phyloP scores from a whole-genome alignment of 2,888 invertebrate genomes.

The Ommatoiulus sabulosus region DNA sequence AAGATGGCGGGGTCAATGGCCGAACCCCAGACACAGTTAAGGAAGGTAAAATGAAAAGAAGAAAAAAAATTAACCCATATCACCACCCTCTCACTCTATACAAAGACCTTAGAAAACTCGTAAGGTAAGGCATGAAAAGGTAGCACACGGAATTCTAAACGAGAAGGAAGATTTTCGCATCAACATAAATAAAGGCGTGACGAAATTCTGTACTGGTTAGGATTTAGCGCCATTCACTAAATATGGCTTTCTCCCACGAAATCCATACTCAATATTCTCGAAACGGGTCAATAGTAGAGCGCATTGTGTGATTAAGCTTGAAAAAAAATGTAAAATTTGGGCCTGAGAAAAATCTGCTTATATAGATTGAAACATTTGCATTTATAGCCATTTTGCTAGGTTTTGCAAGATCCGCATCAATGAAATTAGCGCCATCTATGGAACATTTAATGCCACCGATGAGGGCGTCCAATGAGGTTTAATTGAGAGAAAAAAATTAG shows the following conservation, averaged over 20 bases:
- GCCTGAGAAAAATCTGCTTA: not conserved
- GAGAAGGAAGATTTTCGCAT: not conserved
- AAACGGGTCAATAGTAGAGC: not conserved
- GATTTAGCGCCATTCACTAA: not conserved
- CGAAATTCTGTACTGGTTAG: not conserved
- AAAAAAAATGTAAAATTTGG: not conserved
- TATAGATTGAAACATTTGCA: no score
- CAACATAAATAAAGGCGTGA: constrained; percentile 13
- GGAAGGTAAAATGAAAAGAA: constrained; percentile 22
- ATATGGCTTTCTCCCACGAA: not conserved
- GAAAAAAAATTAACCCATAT: constrained; percentile 29
- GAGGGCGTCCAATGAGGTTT: no score
- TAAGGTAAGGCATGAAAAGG: constrained; percentile 6
- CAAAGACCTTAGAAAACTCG: not conserved
- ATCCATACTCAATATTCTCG: not conserved
- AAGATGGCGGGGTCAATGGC: constrained; percentile 48
- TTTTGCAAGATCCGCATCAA: not conserved
- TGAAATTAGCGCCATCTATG: not conserved
- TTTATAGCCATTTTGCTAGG: not conserved
- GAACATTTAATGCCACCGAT: no score
- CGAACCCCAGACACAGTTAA: constrained; percentile 45
- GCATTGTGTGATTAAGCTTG: not conserved
- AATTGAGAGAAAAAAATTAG: no score
- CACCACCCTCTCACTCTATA: not conserved
- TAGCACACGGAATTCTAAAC: not conserved